Base-by-base conservation (phyloP, 2,797 vertebrate species). In the Pangasius djambal region DNA sequence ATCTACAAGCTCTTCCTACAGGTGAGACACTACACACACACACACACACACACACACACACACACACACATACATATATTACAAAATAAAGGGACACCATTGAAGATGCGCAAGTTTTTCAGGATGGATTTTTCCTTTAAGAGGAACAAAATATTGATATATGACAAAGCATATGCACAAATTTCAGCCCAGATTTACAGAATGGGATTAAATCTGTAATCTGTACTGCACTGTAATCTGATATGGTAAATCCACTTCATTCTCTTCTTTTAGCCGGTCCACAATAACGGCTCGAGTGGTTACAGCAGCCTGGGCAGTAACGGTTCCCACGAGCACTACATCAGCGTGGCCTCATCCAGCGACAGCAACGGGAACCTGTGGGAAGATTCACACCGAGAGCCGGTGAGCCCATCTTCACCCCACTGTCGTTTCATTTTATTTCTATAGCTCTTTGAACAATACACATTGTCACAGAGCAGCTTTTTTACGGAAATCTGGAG, bases 1-100 rank as follows among this genome's bases (percentile, higher is more conserved):
- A 98, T 98, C 91, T 96, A 98, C 92, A 98, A 96, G 92, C 97
- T 99, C 83, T 97, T 99, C 90, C 93, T 97, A 87, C 97, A 98
- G 97, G 98, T 99, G 50, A 91, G 50, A 88, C 34, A 28, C 57
- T 57, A 0, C 3, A 31, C 25, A 57, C 69, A 65, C 28, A 20
- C 59, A 44, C 34, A 16, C 22, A 44, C 72, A 28, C 74, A 77
- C 77, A 55, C 44, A 50, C 44, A 50, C 31, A 82, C 8, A 59
- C 22, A 40, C 55, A 59, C 31, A 16, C 37, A 63, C 25, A n/a
- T 20, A 18, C 12, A 6, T 5, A 50, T 4, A 18, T 18, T 16
- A 16, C 15, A 75, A 48, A 44, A 4, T 44, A 74, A 48, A 25
- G 8, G 50, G 7, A 55, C 72, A 48, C 40, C 72, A 75, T 0